Percentiles rank a stretch among this genome's conserved stretches.
phyloP scores from a whole-genome alignment of 2,888 invertebrate genomes.

The Mystacides longicornis region DNA sequence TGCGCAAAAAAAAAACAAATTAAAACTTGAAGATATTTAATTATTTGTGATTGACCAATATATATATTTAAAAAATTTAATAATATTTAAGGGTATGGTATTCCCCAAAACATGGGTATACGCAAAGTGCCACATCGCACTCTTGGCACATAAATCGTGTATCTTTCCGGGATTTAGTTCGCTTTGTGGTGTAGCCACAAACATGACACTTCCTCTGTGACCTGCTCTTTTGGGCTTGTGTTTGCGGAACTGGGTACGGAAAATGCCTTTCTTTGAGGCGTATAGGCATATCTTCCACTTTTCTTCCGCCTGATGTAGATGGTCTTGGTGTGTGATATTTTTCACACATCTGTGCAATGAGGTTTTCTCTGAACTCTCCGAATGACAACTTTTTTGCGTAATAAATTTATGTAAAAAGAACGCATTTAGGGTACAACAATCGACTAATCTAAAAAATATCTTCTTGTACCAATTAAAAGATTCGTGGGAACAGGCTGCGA shows the following conservation, averaged over 20 bases:
- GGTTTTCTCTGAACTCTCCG: constrained; percentile 1
- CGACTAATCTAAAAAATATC: constrained; percentile 8
- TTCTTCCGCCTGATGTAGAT: constrained; percentile 4
- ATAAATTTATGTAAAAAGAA: neutral
- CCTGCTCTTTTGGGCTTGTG: constrained; percentile 12
- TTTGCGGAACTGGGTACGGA: constrained; percentile 14
- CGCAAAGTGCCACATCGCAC: constrained; percentile 14
- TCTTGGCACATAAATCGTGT: constrained; percentile 16
- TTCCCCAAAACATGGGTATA: no score
- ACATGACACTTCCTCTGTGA: constrained; percentile 15
- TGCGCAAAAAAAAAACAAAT: neutral
- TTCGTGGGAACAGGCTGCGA: constrained; percentile 7
- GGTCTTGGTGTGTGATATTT: constrained; percentile 4
- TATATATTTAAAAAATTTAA: no score
- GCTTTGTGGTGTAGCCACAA: constrained; percentile 13
- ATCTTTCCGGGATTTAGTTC: constrained; percentile 14
- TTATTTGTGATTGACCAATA: no score
- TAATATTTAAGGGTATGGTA: no score
- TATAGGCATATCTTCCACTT: neutral
- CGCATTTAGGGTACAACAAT: constrained; percentile 2
- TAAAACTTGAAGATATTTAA: constrained; percentile 1
- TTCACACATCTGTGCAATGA: neutral
- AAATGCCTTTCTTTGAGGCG: constrained; percentile 18
- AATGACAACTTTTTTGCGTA: neutral
- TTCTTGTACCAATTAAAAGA: constrained; percentile 13